Evolutionary conservation across 2,797 vertebrate species (phyloP).

Genomic region (Muraenolepis orangiensis): DNA sequence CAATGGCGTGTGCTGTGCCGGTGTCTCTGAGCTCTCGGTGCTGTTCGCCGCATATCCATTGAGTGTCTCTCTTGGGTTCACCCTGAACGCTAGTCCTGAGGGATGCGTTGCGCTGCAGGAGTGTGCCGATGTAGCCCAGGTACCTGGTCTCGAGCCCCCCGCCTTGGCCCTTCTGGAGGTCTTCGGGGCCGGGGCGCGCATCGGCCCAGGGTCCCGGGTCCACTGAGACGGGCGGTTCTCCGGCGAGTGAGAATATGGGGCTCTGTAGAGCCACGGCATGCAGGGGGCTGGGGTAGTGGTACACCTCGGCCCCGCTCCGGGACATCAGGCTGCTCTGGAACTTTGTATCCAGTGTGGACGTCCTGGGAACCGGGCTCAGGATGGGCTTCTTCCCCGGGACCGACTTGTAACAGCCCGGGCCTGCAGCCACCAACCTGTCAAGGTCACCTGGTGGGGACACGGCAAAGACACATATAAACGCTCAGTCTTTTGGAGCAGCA

Average conservation of each 20-base stretch:
- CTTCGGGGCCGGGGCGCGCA: conserved; percentile 23
- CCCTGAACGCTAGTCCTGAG: conserved; percentile 47
- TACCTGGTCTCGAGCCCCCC: conserved; percentile 57
- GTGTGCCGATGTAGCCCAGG: conserved; percentile 80
- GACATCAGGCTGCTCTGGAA: conserved; percentile 86
- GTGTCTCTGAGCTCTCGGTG: conserved; percentile 33
- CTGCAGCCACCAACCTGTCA: conserved; percentile 73
- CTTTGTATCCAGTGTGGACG: conserved; percentile 72
- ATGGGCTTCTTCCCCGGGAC: conserved; percentile 55
- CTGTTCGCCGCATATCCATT: conserved; percentile 35
- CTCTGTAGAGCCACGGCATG: conserved; percentile 94
- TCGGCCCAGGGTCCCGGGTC: conserved; percentile 37
- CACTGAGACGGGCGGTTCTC: conserved; percentile 36
- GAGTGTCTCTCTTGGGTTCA: conserved; percentile 46
- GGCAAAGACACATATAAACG: conserved; percentile 22
- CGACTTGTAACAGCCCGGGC: conserved; percentile 60
- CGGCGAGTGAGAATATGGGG: conserved; percentile 81
- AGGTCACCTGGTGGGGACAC: conserved; percentile 82
- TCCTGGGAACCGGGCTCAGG: conserved; percentile 54
- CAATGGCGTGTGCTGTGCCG: conserved; percentile 33
- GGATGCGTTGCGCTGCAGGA: conserved; percentile 74
- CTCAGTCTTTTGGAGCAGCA: background rate
- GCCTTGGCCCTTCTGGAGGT: conserved; percentile 44
- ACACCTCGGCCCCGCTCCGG: conserved; percentile 81
- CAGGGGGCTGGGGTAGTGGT: conserved; percentile 90